Evolutionary conservation across 2,797 vertebrate genomes (phyloP).

Genomic region (Rhadinocentrus ornatus): DNA sequence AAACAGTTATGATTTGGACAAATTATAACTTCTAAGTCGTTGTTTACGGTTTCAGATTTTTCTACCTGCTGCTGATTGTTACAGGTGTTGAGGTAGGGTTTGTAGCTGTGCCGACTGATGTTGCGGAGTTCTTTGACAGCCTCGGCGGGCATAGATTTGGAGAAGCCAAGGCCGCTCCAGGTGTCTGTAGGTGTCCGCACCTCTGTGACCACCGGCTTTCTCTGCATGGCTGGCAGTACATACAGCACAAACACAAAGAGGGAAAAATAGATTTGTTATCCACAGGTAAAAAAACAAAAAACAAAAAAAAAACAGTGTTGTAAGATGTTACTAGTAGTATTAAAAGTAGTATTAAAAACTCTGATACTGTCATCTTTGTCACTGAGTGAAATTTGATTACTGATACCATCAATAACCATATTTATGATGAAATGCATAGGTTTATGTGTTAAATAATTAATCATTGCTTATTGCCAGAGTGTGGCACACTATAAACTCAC

Average conservation of each 20-base stretch:
- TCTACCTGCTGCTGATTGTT: conserved; percentile 71
- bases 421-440: conserved; percentile 18
- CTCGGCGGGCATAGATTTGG: conserved; percentile 87
- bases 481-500: conserved; percentile 42
- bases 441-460: conserved; percentile 59
- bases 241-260: conserved; percentile 10
- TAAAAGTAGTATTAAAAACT: neutral
- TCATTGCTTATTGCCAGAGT: conserved; percentile 28
- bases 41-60: neutral
- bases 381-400: neutral
- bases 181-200: conserved; percentile 86
- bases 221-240: conserved; percentile 82
- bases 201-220: conserved; percentile 84
- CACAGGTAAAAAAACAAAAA: neutral
- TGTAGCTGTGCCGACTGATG: conserved; percentile 83
- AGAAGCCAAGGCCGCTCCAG: conserved; percentile 89
- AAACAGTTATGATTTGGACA: neutral
- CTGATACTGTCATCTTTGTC: neutral
- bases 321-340: neutral
- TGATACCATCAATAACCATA: conserved; percentile 2
- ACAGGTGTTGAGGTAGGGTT: conserved; percentile 78
- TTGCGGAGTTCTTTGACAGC: conserved; percentile 83
- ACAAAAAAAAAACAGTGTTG: neutral
- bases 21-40: neutral
- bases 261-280: neutral